Evolutionary conservation across 1,140 invertebrate genomes (phyloP), one percentile per base, ranked within the genome.

Genomic region (Maconellicoccus hirsutus): DNA sequence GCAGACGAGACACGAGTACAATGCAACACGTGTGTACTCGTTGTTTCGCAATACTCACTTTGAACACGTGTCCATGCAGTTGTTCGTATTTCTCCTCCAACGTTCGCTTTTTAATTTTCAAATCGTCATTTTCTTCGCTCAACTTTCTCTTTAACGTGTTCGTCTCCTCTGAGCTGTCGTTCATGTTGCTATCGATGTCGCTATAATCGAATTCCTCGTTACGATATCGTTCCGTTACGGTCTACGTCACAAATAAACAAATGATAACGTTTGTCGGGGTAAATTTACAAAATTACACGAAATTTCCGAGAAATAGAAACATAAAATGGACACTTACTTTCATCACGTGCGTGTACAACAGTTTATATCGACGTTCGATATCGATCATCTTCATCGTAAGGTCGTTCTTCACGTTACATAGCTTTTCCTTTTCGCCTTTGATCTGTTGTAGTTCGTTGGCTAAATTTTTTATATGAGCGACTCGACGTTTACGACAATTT

Each of bases 391-490:
- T 66, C 7, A 19, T 16, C 2, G 10, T 66, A 8, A 66, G 19
- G 4, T 10, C 61, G 16, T 16, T 66, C 19, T 19, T 10, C 3
- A 16, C 2, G 16, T 16, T 66, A 23, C 10, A 25, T 16, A 66
- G 25, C 16, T 66, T 66, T 66, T 66, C 61, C 25, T 66, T 66
- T 23, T 66, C 61, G 10, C 6, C 25, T 26, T 66, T 66, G 3
- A 66, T 66, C 25, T 66, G 61, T 66, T 66, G 61, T 22, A 66
- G 16, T 66, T 66, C 61, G 16, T 10, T 66, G 19, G 61, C 61
- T 66, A 66, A 23, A 66, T 66, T 66, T 66, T 26, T 66, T 10
- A 66, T 66, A 26, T 66, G 61, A 23, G 61, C 61, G 2, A 66
- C 61, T 10, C 61, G 61, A 23, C 61, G 61, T 66, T 19, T 23